Percentiles rank a stretch among this genome's conserved stretches.
Evolutionary conservation across 2,797 vertebrate genomes (phyloP).

Genomic region (Myripristis murdjan): DNA sequence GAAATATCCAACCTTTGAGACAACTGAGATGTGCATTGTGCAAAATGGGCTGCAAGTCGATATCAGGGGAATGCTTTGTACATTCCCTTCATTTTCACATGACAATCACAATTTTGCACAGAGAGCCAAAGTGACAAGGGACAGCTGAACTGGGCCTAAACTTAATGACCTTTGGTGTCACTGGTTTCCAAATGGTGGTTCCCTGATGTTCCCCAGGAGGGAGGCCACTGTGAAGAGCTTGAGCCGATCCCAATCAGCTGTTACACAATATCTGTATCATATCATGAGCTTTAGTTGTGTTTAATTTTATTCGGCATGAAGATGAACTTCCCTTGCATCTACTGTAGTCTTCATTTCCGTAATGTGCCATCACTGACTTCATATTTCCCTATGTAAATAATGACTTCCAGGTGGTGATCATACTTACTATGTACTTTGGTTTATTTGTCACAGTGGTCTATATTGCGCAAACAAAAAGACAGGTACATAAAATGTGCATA

Average conservation of each 20-base stretch:
- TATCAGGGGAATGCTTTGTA: no score
- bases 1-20: no score
- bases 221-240: slow-evolving; percentile 19
- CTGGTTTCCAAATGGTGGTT: slow-evolving; percentile 63
- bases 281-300: no score
- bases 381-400: background rate
- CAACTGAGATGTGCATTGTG: no score
- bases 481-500: no score
- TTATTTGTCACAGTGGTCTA: no score
- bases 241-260: slow-evolving; percentile 16
- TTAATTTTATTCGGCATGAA: no score
- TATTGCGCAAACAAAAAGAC: no score
- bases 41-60: no score
- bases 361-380: background rate
- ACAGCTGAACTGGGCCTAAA: slow-evolving; percentile 51
- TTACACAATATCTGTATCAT: background rate
- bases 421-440: no score
- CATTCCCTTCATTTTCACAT: slow-evolving; percentile 5
- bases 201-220: slow-evolving; percentile 38
- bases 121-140: slow-evolving; percentile 58
- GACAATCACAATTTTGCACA: slow-evolving; percentile 37
- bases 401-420: no score
- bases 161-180: slow-evolving; percentile 60
- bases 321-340: no score
- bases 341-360: slow-evolving; percentile 1